Evolutionary conservation across 2,797 vertebrate genomes (phyloP).

Genomic region (Acanthis flammea): DNA sequence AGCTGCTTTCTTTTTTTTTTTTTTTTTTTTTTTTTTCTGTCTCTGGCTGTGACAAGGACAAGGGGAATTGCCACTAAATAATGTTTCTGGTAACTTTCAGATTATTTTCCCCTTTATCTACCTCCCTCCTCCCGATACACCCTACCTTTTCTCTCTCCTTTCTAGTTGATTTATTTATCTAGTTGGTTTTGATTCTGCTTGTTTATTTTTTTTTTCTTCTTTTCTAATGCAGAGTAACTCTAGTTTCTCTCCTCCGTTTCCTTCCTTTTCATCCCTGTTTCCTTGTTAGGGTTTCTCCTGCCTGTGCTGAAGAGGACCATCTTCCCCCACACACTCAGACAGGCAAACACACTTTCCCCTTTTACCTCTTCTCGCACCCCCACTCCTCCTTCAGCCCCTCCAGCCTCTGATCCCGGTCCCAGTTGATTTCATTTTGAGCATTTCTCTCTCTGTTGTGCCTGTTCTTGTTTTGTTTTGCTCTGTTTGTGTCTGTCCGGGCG

Average conservation of each 20-base stretch:
- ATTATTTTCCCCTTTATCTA: constrained; percentile 68
- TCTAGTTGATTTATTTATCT: constrained; percentile 55
- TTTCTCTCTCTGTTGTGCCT: constrained; percentile 58
- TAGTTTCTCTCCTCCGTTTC: constrained; percentile 54
- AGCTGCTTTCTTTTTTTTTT: constrained; percentile 47
- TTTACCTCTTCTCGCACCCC: constrained; percentile 6
- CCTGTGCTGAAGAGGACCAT: constrained; percentile 45
- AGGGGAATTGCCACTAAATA: constrained; percentile 80
- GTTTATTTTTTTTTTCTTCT: constrained; percentile 40
- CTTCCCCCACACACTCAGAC: background rate
- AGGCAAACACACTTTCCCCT: constrained; percentile 29
- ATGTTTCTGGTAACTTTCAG: constrained; percentile 95
- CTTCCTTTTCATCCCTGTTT: constrained; percentile 50
- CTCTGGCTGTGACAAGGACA: constrained; percentile 79
- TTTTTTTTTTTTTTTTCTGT: constrained; percentile 9
- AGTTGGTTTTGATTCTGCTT: constrained; percentile 70
- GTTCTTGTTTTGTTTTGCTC: constrained; percentile 55
- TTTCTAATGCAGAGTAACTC: constrained; percentile 53
- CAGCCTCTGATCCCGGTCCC: constrained; percentile 47
- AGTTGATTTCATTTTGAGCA: constrained; percentile 62
- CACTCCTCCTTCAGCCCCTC: constrained; percentile 10
- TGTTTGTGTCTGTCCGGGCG: constrained; percentile 60
- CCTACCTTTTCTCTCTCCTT: constrained; percentile 45
- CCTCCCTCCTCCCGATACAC: background rate
- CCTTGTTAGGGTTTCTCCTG: constrained; percentile 49